A percentile compares a stretch with the other conserved stretches of the same genome.
These are phyloP conservation scores for Poecilus cupreus DNA, from an alignment of 2,888 invertebrate species.

Conservation along the genomic window DNA sequence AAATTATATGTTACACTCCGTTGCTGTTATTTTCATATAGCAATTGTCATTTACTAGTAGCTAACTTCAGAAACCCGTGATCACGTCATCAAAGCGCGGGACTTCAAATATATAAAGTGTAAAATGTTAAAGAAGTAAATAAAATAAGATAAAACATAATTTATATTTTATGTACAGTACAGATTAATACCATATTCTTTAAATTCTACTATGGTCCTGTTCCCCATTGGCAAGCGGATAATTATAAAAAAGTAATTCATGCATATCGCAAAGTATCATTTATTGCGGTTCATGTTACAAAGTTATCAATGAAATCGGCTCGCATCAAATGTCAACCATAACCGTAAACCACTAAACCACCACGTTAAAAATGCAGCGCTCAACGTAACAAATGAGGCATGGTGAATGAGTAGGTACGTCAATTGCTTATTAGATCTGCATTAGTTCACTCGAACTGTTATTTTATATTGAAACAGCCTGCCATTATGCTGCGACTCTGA, in stretches of 20 bases:
- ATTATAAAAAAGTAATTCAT: conserved; percentile 18
- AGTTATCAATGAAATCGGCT: conserved; percentile 11
- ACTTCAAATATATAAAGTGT: too few relatives aligned
- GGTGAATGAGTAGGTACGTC: conserved; percentile 26
- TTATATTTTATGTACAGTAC: too few relatives aligned
- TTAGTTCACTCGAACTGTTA: conserved; percentile 19
- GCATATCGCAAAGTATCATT: conserved; percentile 11
- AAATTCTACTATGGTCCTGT: too few relatives aligned
- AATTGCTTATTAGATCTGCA: conserved; percentile 19
- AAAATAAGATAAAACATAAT: too few relatives aligned
- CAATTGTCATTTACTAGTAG: too few relatives aligned
- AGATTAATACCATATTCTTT: too few relatives aligned
- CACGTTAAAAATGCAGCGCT: conserved; percentile 13
- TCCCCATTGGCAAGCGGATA: not conserved
- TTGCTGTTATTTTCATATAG: too few relatives aligned
- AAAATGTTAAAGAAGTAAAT: too few relatives aligned
- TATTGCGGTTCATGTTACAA: conserved; percentile 4
- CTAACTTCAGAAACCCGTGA: too few relatives aligned
- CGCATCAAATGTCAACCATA: conserved; percentile 30
- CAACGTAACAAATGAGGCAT: conserved; percentile 12
- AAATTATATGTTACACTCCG: too few relatives aligned
- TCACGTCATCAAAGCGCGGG: too few relatives aligned
- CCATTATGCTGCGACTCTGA: conserved; percentile 2
- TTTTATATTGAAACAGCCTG: conserved; percentile 26
- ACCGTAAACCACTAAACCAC: conserved; percentile 19